phyloP scores from a whole-genome alignment of 2,113 vertebrate species.

The Grus americana region DNA sequence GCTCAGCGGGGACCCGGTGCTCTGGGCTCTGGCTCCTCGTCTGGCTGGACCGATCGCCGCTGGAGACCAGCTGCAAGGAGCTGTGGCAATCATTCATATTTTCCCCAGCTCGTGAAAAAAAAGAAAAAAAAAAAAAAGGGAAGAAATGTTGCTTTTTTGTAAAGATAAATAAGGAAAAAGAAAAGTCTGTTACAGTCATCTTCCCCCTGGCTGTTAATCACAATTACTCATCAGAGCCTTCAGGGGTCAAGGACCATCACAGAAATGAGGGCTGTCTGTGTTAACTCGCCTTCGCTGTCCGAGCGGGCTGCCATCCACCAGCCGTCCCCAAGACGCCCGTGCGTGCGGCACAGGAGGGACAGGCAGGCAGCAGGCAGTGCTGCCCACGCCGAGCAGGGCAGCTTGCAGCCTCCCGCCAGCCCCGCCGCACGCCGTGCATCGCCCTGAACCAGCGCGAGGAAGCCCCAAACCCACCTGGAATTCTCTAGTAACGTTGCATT shows the following conservation, averaged over 20 bases:
- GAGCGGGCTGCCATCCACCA: background rate
- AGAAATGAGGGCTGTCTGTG: background rate
- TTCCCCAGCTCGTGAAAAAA: background rate
- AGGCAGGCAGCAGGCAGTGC: background rate
- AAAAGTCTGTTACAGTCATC: background rate
- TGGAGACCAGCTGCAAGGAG: background rate
- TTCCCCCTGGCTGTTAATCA: background rate
- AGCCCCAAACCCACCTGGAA: background rate
- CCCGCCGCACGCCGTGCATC: accelerated
- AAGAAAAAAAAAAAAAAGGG: background rate
- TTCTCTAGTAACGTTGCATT: background rate
- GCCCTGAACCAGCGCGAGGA: background rate
- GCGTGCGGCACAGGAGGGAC: background rate
- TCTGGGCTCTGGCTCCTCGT: background rate
- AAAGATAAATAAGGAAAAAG: background rate
- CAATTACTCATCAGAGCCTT: background rate
- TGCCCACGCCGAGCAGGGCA: background rate
- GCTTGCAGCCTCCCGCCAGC: background rate
- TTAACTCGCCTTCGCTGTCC: background rate
- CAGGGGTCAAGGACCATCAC: background rate
- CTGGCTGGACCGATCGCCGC: background rate
- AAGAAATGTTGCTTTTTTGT: background rate
- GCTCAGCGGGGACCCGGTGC: background rate
- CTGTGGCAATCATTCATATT: accelerated
- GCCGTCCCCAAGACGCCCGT: background rate